Evolutionary conservation across 1,140 invertebrate species (phyloP).

Genomic region (Microplitis demolitor): DNA sequence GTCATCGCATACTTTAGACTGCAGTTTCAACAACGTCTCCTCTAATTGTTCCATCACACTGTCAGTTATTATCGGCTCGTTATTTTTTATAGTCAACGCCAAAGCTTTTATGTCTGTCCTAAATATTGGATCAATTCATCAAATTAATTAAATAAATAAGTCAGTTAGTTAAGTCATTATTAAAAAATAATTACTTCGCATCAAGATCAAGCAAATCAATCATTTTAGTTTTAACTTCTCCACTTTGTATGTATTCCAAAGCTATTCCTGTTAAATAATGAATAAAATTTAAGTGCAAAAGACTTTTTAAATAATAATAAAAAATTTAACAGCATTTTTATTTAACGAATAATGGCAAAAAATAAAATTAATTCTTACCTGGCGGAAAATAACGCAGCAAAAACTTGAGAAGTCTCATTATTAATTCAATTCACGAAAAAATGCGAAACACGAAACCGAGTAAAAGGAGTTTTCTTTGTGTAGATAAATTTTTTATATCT

Average conservation of each 20-base stretch:
- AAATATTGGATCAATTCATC: too few species aligned
- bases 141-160: not conserved
- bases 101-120: conserved; percentile 66
- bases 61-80: conserved; percentile 64
- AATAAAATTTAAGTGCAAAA: not conserved
- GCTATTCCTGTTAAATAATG: conserved; percentile 60
- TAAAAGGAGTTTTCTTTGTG: conserved; percentile 6
- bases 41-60: conserved; percentile 64
- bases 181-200: conserved; percentile 57
- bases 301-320: not conserved
- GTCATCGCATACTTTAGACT: conserved; percentile 61
- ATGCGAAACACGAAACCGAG: not conserved
- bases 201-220: conserved; percentile 69
- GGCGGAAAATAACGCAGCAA: conserved; percentile 73
- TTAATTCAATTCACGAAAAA: conserved; percentile 19
- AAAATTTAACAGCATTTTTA: not conserved
- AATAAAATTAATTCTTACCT: conserved; percentile 42
- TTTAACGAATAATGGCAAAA: not conserved
- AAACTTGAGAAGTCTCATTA: conserved; percentile 70
- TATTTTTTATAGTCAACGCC: conserved; percentile 57
- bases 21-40: conserved; percentile 61
- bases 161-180: not conserved
- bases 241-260: conserved; percentile 66
- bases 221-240: conserved; percentile 65
- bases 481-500: too few species aligned